Base-by-base conservation (phyloP, 2,888 invertebrate genomes). In the Tanaodytes sp. region DNA sequence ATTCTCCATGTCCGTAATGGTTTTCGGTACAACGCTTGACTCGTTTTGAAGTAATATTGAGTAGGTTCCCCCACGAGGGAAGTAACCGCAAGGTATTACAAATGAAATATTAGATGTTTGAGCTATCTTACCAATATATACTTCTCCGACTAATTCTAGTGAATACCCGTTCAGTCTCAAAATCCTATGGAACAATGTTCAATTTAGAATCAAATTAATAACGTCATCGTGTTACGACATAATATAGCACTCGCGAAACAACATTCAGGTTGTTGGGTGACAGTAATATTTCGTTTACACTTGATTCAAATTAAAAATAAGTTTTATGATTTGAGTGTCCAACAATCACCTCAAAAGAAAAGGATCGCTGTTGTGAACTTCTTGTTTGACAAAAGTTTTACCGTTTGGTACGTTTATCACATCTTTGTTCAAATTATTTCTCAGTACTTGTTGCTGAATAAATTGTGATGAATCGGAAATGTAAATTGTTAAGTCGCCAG, bases 401-500 rank as follows among this genome's bases (percentile, higher is more conserved):
- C 72, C 73, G 20, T 72, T 67, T 15, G 68, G 69, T 19, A 71
- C 74, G 15, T 75, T 73, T 19, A 74, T 74, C 65, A 75, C 68
- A 19, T 12, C 23, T 19, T 72, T 71, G 45, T 73, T 73, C 45
- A 74, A 71, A 61, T 71, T 65, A 15, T 71, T 73, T 12, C 75
- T 68, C 46, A 82, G 82, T 68, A 81, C 85, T 84, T 31, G 81
- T 75, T 74, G 85, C 19, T 46, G 85, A 48, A 80, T 78, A 39
- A 85, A 79, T 58, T 77, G 63, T 12, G 78, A 75, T 49, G 86
- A 82, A 14, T 87, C 87, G 46, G 85, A 79, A 76, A 93, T 89
- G 82, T 89, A 89, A 74, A 94, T 89, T 82, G 90, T 91, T 65
- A 94, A 89, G 84, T 94, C 93, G 73, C 93, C 93, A 74, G 92